Base-by-base conservation (phyloP, 2,113 vertebrate species). In the Forbesichthys agassizii region DNA sequence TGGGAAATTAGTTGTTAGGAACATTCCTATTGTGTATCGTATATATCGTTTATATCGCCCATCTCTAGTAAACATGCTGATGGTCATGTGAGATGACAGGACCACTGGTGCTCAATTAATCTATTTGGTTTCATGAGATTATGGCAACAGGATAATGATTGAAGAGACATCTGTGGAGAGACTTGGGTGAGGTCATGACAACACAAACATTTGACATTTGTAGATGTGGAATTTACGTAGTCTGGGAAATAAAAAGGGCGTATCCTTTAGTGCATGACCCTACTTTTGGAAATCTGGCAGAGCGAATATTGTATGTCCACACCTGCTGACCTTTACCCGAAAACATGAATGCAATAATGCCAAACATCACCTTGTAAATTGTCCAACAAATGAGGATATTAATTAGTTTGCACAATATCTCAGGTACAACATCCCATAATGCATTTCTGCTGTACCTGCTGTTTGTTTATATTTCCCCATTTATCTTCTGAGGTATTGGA, bases 11-110 rank as follows among this genome's bases (percentile, higher is more conserved):
- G 20, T 20, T 2, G 1, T 20, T 20, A 20, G 20, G 20, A 20
- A 20, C 27, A 27, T 27, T 27, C 27, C 27, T 27, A 27, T 27
- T 27, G 27, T 27, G 27, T 27, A 27, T 27, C 2, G 2, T 20
- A 16, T 16, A 16, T 16, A 16, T 16, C 16, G 27, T 3, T 2
- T 2, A 27, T 27, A 27, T 27, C 27, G 27, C 27, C 27, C 27
- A 27, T 27, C 54, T 33, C 83, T 69, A 84, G 65, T 16, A 90
- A 89, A 90, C 90, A 89, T 71, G 71, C 46, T 36, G 58, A 16
- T 9, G 18, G 71, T 83, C 76, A 85, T 85, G 64, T 66, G 60
- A 84, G 74, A 79, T 79, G 75, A 66, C 60, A 5, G 20, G 14
- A 12, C 33, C 4, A 46, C 59, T 51, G 47, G 5, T 72, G 36